These are phyloP conservation scores for Indicator maculatus DNA, from an alignment of 2,113 vertebrate species.

Conservation along the genomic window DNA sequence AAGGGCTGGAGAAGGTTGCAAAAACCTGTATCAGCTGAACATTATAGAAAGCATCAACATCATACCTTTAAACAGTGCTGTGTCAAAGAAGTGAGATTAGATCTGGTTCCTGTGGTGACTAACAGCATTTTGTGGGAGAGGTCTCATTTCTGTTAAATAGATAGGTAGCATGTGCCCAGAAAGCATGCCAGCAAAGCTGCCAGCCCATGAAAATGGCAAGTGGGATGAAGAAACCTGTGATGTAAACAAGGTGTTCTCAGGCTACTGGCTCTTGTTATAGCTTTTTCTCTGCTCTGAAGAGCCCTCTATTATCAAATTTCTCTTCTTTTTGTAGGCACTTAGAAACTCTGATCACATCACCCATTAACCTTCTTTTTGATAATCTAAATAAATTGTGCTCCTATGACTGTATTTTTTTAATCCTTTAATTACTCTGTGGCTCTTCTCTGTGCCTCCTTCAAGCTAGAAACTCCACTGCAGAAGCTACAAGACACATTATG, in stretches of 20 bases:
- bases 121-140: background rate
- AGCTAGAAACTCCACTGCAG: background rate
- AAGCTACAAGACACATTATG: background rate
- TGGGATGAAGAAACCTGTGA: background rate
- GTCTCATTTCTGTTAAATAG: background rate
- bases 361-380: conserved; percentile 34
- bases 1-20: background rate
- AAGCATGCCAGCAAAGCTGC: background rate
- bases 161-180: background rate
- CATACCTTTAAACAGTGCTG: accelerated
- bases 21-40: background rate
- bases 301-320: background rate
- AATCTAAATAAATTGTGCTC: conserved; percentile 32
- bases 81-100: background rate
- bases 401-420: background rate
- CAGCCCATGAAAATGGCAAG: background rate
- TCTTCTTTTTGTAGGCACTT: background rate
- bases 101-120: background rate
- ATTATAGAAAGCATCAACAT: background rate
- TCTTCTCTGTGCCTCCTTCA: background rate
- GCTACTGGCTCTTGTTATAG: background rate
- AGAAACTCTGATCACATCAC: background rate
- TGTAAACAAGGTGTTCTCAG: background rate
- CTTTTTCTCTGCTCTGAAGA: background rate
- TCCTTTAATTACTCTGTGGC: conserved; percentile 18